phyloP scores from a whole-genome alignment of 2,797 vertebrate species.

The Enteromius paludinosus region DNA sequence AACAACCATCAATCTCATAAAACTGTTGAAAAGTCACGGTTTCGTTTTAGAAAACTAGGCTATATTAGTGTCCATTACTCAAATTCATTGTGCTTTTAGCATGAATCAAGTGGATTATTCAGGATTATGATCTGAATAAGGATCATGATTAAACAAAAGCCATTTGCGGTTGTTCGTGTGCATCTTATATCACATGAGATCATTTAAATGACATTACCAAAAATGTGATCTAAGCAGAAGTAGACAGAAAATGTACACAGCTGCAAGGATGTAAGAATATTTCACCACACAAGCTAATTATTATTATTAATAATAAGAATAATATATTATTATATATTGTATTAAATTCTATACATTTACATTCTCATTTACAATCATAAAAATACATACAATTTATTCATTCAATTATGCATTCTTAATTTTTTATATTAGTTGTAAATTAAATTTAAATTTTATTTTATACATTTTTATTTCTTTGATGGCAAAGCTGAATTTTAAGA shows the following conservation, averaged over 20 bases:
- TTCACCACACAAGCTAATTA: no score
- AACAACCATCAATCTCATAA: conserved; percentile 20
- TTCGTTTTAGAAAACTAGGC: conserved; percentile 17
- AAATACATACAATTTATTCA: neutral
- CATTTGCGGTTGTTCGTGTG: conserved; percentile 5
- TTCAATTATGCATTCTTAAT: neutral
- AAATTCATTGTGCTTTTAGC: conserved; percentile 10
- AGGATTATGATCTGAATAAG: conserved; percentile 27
- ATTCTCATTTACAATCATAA: no score
- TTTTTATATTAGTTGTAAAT: neutral
- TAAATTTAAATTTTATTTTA: neutral
- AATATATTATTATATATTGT: no score
- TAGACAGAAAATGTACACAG: neutral
- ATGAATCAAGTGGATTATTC: conserved; percentile 10
- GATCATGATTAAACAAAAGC: conserved; percentile 21
- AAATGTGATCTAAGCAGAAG: neutral
- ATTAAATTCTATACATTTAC: no score
- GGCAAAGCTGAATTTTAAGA: neutral
- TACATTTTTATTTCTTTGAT: neutral
- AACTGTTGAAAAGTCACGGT: neutral
- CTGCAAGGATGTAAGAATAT: neutral
- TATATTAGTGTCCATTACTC: conserved; percentile 7
- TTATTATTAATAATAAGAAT: no score
- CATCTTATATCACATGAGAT: neutral
- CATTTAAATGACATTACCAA: neutral